These are phyloP conservation scores for Phyto melanocephala DNA, from an alignment of 2,888 invertebrate species.

Conservation along the genomic window DNA sequence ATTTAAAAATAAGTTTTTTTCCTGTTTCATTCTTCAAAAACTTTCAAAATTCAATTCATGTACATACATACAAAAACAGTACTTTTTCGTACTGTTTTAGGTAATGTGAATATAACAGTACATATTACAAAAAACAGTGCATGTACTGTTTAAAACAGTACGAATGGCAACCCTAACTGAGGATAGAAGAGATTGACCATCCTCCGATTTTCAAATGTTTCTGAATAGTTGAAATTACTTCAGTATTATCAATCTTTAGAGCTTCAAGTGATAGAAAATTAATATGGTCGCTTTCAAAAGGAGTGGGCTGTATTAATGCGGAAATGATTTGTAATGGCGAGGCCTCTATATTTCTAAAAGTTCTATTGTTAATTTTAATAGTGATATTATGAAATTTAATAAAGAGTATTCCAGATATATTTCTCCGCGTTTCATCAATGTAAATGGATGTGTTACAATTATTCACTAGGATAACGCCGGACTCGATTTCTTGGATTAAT, in stretches of 20 bases:
- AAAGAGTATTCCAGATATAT: background rate
- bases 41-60: too few relatives aligned
- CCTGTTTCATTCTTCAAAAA: too few relatives aligned
- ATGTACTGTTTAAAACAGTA: too few relatives aligned
- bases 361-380: background rate
- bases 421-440: background rate
- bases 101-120: too few relatives aligned
- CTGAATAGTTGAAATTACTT: background rate
- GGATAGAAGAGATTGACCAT: slow-evolving; percentile 2
- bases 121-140: too few relatives aligned
- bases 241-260: slow-evolving; percentile 22
- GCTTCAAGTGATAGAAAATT: background rate
- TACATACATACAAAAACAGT: too few relatives aligned
- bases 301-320: slow-evolving; percentile 14
- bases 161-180: too few relatives aligned
- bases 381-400: background rate
- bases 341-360: slow-evolving; percentile 18
- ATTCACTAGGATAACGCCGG: background rate
- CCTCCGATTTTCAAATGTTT: slow-evolving; percentile 3
- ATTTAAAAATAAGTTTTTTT: too few relatives aligned
- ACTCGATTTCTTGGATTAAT: slow-evolving; percentile 3
- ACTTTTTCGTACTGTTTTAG: too few relatives aligned
- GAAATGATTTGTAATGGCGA: slow-evolving; percentile 9
- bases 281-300: background rate
- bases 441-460: background rate